phyloP scores from a whole-genome alignment of 2,888 invertebrate genomes.

The Ceramica pisi region DNA sequence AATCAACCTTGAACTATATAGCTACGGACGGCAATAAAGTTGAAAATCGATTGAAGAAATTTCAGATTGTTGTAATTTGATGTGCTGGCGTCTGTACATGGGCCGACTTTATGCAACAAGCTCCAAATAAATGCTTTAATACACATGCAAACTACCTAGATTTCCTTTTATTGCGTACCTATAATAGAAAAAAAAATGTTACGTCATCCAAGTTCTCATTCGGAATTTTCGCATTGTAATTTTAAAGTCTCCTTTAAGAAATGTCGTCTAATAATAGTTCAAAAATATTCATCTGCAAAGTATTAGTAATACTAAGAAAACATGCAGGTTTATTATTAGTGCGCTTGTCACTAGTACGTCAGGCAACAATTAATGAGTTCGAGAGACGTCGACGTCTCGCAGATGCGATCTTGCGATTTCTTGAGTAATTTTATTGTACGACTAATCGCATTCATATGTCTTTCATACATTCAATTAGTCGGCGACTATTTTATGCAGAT shows the following conservation, averaged over 20 bases:
- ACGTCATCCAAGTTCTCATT: not conserved
- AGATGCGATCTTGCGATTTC: slow-evolving; percentile 65
- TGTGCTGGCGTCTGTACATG: too few species aligned
- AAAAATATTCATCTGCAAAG: slow-evolving; percentile 37
- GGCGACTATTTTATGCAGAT: slow-evolving; percentile 42
- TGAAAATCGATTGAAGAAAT: too few species aligned
- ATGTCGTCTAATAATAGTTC: slow-evolving; percentile 38
- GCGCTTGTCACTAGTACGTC: slow-evolving; percentile 59
- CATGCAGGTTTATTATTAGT: slow-evolving; percentile 56
- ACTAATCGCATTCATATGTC: slow-evolving; percentile 56
- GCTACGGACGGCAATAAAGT: too few species aligned
- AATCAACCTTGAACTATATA: too few species aligned
- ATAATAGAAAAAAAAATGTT: not conserved
- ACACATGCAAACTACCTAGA: too few species aligned
- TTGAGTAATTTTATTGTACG: slow-evolving; percentile 61
- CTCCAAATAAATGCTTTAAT: too few species aligned
- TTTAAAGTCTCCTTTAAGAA: slow-evolving; percentile 8
- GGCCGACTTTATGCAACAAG: too few species aligned
- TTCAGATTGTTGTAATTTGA: too few species aligned
- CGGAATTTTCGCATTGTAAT: not conserved
- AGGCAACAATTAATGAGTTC: slow-evolving; percentile 63
- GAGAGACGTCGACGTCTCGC: slow-evolving; percentile 44
- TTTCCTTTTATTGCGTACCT: not conserved
- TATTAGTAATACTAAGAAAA: slow-evolving; percentile 48
- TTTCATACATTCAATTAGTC: slow-evolving; percentile 56